These are phyloP conservation scores for Zosterops hypoxanthus DNA, from an alignment of 2,113 vertebrate species.

Conservation along the genomic window DNA sequence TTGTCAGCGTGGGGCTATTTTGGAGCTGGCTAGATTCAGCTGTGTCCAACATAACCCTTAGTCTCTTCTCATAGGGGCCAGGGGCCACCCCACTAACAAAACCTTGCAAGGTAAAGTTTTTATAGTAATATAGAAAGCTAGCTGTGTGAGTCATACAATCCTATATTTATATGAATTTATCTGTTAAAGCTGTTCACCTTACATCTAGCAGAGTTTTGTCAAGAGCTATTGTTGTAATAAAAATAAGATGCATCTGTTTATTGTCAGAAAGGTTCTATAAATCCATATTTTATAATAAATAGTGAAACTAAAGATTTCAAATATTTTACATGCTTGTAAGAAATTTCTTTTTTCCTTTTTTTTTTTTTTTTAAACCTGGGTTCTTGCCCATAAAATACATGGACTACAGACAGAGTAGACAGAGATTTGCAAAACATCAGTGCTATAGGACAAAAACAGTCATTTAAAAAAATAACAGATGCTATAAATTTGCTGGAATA, in stretches of 20 bases:
- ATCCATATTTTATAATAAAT: background rate
- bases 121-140: background rate
- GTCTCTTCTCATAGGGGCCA: background rate
- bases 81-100: background rate
- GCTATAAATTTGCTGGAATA: background rate
- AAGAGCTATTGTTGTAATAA: background rate
- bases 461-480: background rate
- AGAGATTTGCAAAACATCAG: background rate
- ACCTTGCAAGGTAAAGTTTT: background rate
- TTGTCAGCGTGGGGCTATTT: rapidly evolving
- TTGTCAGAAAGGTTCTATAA: background rate
- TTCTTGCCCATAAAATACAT: background rate
- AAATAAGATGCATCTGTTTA: background rate
- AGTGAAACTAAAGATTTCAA: background rate
- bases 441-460: background rate
- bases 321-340: background rate
- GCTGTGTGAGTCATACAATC: background rate
- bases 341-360: background rate
- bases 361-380: background rate
- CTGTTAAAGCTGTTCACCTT: background rate
- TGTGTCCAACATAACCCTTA: background rate
- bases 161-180: background rate
- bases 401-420: background rate
- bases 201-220: background rate
- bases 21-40: background rate